Percentiles rank a stretch among this genome's conserved stretches.
Evolutionary conservation across 2,888 invertebrate genomes (phyloP).

Genomic region (Sialis fuliginosa): DNA sequence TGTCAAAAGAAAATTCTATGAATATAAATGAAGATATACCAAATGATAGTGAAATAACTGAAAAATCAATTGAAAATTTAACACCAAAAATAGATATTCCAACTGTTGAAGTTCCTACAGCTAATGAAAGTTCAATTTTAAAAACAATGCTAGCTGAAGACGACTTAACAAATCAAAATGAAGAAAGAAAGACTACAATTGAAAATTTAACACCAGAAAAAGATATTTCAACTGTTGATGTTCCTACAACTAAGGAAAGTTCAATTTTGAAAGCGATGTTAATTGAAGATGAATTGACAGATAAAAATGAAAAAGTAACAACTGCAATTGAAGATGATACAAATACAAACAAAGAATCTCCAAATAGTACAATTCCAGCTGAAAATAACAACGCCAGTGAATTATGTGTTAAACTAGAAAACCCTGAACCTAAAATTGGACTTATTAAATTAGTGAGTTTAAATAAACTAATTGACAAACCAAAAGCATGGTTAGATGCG

Average conservation of each 20-base stretch:
- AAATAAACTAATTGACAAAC: slow-evolving; percentile 18
- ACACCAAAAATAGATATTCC: too few relatives aligned
- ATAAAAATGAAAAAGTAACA: background rate
- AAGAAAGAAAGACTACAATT: background rate
- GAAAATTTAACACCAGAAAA: background rate
- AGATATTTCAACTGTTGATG: background rate
- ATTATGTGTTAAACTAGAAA: background rate
- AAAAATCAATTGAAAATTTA: too few relatives aligned
- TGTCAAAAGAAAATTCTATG: too few relatives aligned
- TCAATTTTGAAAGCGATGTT: background rate
- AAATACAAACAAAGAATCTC: background rate
- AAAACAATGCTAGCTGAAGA: background rate
- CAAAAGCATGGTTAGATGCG: slow-evolving; percentile 3
- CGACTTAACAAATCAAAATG: background rate
- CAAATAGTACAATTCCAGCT: background rate
- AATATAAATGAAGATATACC: too few relatives aligned
- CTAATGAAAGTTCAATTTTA: too few relatives aligned
- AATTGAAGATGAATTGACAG: background rate
- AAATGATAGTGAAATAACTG: too few relatives aligned
- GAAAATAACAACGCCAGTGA: background rate
- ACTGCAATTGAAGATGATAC: background rate
- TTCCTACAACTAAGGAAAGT: background rate
- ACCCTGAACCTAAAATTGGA: background rate
- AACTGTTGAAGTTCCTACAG: too few relatives aligned
- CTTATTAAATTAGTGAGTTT: slow-evolving; percentile 22